These are phyloP conservation scores for Onychomys arenicola DNA, from an alignment of 2,797 vertebrate species.

Conservation along the genomic window DNA sequence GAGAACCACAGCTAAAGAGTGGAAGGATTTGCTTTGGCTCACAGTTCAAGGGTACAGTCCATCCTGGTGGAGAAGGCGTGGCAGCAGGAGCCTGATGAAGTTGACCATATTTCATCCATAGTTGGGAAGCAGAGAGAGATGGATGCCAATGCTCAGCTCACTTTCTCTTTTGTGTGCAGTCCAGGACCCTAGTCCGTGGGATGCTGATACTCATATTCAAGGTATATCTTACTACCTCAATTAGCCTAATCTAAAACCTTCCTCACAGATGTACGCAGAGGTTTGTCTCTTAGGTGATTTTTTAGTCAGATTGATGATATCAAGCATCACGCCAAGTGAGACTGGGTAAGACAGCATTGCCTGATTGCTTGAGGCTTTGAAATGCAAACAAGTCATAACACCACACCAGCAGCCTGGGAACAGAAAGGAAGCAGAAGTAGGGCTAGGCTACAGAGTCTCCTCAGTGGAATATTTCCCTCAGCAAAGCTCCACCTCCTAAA, in stretches of 20 bases:
- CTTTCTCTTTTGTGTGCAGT: too few species aligned
- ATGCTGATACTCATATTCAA: not conserved
- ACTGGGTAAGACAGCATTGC: not conserved
- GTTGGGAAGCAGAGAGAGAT: not conserved
- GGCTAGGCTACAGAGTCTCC: not conserved
- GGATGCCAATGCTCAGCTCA: not conserved
- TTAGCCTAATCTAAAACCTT: not conserved
- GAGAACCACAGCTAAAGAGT: not conserved
- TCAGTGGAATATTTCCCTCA: not conserved
- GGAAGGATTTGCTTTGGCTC: not conserved
- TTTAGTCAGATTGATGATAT: not conserved
- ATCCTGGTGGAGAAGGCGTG: not conserved
- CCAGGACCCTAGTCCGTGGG: not conserved
- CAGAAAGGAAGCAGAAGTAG: not conserved
- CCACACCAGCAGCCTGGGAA: not conserved
- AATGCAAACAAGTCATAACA: not conserved
- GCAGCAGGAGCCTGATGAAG: not conserved
- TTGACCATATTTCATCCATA: not conserved
- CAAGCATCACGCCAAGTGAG: not conserved
- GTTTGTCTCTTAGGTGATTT: not conserved
- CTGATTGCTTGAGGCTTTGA: not conserved
- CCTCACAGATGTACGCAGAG: not conserved
- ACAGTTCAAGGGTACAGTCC: not conserved
- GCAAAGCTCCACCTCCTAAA: not conserved
- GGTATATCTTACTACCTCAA: not conserved